phyloP scores from a whole-genome alignment of 2,113 vertebrate genomes.

The Myiozetetes cayanensis region DNA sequence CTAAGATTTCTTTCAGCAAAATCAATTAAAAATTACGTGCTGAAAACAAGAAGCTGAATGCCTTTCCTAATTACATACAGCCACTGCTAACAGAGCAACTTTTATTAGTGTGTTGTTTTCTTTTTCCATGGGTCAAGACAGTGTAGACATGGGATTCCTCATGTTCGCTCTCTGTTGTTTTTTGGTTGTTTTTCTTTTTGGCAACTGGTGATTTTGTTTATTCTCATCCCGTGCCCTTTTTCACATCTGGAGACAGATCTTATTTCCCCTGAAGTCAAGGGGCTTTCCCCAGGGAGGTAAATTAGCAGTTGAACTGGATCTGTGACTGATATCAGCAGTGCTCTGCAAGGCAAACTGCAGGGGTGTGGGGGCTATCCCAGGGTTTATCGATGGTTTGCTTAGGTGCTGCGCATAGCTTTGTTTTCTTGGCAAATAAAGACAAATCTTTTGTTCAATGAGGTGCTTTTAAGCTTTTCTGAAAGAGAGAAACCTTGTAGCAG shows the following conservation, averaged over 20 bases:
- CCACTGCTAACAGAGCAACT: neutral
- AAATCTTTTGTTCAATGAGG: neutral
- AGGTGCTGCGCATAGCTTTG: neutral
- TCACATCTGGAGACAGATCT: neutral
- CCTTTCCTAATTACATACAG: slow-evolving; percentile 17
- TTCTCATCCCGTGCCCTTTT: neutral
- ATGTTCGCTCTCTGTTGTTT: neutral
- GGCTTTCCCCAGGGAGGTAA: neutral
- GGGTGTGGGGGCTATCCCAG: neutral
- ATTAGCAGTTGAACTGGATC: neutral
- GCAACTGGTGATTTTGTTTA: neutral
- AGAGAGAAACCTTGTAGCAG: neutral
- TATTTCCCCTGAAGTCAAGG: neutral
- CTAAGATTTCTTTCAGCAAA: slow-evolving; percentile 30
- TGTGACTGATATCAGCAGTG: neutral
- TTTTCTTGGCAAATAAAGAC: slow-evolving; percentile 18
- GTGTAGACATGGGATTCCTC: neutral
- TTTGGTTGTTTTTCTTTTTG: neutral
- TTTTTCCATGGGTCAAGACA: neutral
- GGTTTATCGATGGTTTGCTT: neutral
- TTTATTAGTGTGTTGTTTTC: neutral
- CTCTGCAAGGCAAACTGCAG: neutral
- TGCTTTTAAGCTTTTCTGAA: neutral
- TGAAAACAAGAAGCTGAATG: slow-evolving; percentile 9
- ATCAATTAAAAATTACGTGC: slow-evolving; percentile 13